Conservation (phyloP, 2,113 vertebrate genomes). For the Callithrix jacchus region DNA sequence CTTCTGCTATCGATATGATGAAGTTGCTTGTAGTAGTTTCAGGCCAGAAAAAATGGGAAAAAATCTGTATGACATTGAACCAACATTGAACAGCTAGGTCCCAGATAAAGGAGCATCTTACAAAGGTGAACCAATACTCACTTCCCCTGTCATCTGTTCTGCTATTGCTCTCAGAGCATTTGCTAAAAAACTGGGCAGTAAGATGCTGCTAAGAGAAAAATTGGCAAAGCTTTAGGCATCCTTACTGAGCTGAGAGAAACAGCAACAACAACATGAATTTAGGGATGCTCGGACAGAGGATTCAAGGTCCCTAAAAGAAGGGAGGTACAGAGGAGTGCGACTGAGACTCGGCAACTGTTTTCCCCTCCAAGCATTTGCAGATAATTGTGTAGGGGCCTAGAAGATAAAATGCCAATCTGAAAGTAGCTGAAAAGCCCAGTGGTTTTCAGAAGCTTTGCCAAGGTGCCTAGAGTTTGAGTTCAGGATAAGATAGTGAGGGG, state of each 20-base stretch:
- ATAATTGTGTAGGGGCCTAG: neutral
- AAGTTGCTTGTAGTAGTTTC: neutral
- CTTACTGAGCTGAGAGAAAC: neutral
- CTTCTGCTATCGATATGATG: neutral
- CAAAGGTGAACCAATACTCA: neutral
- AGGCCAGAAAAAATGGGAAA: neutral
- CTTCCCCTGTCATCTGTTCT: neutral
- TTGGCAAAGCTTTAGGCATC: neutral
- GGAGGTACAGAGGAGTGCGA: neutral
- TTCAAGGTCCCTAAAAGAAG: neutral
- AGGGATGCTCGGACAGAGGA: neutral
- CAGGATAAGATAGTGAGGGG: neutral
- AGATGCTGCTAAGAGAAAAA: neutral
- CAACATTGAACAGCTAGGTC: neutral
- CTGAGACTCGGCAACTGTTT: neutral
- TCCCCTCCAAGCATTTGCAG: neutral
- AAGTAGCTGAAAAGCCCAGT: neutral
- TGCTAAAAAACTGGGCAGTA: neutral
- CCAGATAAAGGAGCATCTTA: neutral
- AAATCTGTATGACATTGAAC: neutral
- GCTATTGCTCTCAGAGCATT: constrained; percentile 8
- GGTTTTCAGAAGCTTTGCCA: neutral
- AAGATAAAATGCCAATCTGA: neutral
- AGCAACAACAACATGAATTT: neutral
- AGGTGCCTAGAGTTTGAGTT: neutral